Evolutionary conservation across 53 echinoderm and acorn worm species (phyloP), one percentile per base, ranked within the genome.

Genomic region (Arbacia lixula): DNA sequence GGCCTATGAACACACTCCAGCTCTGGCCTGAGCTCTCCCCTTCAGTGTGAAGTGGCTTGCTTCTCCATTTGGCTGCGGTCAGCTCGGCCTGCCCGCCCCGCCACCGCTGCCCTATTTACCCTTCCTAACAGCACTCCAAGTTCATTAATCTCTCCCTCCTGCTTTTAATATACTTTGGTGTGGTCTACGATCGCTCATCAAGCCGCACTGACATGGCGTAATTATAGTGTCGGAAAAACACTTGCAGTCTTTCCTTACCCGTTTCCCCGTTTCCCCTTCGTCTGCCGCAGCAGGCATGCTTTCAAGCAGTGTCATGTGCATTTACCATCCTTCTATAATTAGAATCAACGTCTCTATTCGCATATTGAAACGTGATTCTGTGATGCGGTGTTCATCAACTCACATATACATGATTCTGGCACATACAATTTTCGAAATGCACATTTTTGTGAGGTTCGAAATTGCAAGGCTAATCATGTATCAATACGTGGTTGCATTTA

Each of bases 221-320:
- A 66, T 66, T 66, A 66, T 66, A 66, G 66, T 66, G 66, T 66
- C 66, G 38, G 66, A 66, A 66, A 66, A 66, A 66, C 66, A 66
- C 66, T 66, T 38, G 36, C 36, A 66, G 66, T 66, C 66, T 66
- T 37, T 27, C 32, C n/a, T 66, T 38, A 66, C 66, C 19, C 50
- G 36, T 66, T 66, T 21, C 66, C 9, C 36, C 37, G 36, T 66
- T 50, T 66, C 38, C 66, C 38, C 10, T 38, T 3, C 8, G 21
- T 38, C 38, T 37, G 37, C 51, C 5, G 4, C 34, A 36, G 21
- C 33, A n/a, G n/a, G n/a, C n/a, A n/a, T n/a, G n/a, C n/a, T n/a
- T n/a, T n/a, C n/a, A n/a, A n/a, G n/a, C n/a, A n/a, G n/a, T n/a
- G n/a, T n/a, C n/a, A n/a, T n/a, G n/a, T n/a, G n/a, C n/a, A n/a